phyloP scores from a whole-genome alignment of 2,888 invertebrate genomes.

The Cantharis rufa region DNA sequence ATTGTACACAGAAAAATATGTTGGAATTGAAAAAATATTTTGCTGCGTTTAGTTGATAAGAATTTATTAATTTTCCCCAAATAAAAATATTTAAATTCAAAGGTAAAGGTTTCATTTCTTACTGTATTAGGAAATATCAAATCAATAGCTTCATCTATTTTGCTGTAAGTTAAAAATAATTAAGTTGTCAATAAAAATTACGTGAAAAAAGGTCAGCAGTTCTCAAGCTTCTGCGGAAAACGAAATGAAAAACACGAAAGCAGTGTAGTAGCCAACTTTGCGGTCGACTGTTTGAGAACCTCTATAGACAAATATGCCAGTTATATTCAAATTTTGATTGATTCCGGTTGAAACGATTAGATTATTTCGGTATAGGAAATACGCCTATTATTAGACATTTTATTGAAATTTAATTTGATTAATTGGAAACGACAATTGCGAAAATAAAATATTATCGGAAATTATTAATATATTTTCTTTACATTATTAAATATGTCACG shows the following conservation, averaged over 20 bases:
- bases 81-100: too few species aligned
- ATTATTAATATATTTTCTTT: neutral
- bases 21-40: too few species aligned
- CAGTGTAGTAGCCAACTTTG: neutral
- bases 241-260: neutral
- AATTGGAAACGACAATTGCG: neutral
- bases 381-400: neutral
- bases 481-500: conserved; percentile 2
- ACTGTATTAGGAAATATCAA: neutral
- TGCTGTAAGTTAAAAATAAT: neutral
- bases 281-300: neutral
- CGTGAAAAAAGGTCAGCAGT: neutral
- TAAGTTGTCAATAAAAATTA: neutral
- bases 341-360: neutral
- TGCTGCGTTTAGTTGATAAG: too few species aligned
- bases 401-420: neutral
- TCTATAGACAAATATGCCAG: neutral
- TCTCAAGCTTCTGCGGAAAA: neutral
- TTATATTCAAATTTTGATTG: neutral
- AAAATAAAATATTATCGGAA: neutral
- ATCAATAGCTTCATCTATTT: neutral
- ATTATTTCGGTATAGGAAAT: neutral
- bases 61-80: too few species aligned
- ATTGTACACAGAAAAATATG: neutral
- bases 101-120: too few species aligned